A percentile compares a stretch with the other conserved stretches of the same genome.
Evolutionary conservation across 2,113 vertebrate genomes (phyloP).

Genomic region (Galbula dea): DNA sequence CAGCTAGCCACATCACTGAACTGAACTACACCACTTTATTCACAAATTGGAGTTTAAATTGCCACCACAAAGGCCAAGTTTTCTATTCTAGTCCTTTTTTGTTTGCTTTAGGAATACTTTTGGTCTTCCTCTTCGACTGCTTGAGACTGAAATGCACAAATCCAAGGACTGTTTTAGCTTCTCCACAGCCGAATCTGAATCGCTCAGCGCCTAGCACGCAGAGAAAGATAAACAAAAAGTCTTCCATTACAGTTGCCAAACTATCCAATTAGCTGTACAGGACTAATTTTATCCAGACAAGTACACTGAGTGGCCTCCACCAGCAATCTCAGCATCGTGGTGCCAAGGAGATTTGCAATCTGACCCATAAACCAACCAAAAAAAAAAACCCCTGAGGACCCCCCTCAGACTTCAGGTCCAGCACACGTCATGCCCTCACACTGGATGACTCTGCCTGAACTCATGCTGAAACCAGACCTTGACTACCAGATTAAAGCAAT

Average conservation of each 20-base stretch:
- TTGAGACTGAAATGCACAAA: neutral
- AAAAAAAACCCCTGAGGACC: neutral
- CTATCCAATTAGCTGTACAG: neutral
- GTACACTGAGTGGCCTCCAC: neutral
- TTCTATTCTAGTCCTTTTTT: slow-evolving; percentile 18
- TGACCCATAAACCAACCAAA: neutral
- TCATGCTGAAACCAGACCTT: neutral
- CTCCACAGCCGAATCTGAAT: neutral
- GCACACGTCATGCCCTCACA: neutral
- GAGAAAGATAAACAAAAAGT: neutral
- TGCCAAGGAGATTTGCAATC: neutral
- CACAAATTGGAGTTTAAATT: slow-evolving; percentile 26
- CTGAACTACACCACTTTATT: neutral
- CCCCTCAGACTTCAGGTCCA: neutral
- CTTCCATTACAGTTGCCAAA: neutral
- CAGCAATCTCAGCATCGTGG: neutral
- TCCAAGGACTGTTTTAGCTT: neutral
- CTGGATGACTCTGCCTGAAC: neutral
- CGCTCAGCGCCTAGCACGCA: neutral
- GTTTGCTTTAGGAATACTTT: slow-evolving; percentile 32
- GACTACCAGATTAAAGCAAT: slow-evolving; percentile 21
- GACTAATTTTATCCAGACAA: neutral
- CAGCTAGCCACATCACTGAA: neutral
- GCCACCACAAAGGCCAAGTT: slow-evolving; percentile 15
- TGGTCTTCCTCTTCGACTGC: neutral